These are phyloP conservation scores for Polyommatus icarus DNA, from an alignment of 2,888 invertebrate genomes.

Conservation along the genomic window DNA sequence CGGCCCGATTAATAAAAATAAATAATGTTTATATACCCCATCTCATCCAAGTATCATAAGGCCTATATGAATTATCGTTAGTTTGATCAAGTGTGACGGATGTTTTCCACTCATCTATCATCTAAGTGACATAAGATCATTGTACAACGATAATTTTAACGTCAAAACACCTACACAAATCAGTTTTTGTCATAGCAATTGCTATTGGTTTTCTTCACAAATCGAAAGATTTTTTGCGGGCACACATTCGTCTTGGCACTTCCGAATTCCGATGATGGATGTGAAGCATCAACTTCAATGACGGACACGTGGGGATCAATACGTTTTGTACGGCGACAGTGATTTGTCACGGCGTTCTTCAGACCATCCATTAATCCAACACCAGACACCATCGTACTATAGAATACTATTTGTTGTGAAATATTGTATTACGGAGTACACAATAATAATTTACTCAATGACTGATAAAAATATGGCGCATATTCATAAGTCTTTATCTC, in stretches of 20 bases:
- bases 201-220: background rate
- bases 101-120: background rate
- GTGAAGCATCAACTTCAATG: background rate
- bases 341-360: constrained; percentile 15
- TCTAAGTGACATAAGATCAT: too few relatives aligned
- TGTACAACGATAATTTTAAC: too few relatives aligned
- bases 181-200: background rate
- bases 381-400: background rate
- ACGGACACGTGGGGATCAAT: background rate
- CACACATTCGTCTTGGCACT: background rate
- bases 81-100: background rate
- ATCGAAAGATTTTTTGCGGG: background rate
- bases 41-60: too few relatives aligned
- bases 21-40: too few relatives aligned
- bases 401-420: background rate
- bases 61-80: too few relatives aligned
- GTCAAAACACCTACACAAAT: background rate
- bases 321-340: background rate
- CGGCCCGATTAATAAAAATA: too few relatives aligned
- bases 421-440: background rate
- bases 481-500: too few relatives aligned
- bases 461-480: too few relatives aligned
- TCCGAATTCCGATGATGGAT: background rate
- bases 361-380: background rate
- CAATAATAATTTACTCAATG: background rate